Base-by-base conservation (phyloP, 2,113 vertebrate genomes). In the Pleuronectes platessa region DNA sequence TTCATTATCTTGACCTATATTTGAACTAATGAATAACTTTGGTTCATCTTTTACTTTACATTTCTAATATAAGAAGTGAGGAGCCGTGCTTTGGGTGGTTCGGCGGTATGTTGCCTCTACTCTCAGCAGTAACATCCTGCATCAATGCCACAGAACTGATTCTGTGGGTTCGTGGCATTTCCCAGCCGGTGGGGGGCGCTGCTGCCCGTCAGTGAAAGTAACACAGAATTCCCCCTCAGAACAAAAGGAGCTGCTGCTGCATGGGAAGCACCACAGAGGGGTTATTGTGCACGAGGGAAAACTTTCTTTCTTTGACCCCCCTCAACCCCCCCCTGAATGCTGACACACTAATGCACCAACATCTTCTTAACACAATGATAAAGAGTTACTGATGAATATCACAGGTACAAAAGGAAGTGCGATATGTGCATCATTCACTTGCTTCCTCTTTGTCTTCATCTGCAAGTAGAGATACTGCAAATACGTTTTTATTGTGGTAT, bases 191-290 rank as follows among this genome's bases (percentile, higher is more conserved):
- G 51, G 91, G 53, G 84, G 88, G 85, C 87, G 79, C 85, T 89
- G 79, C 74, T 78, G 81, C 15, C 20, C 54, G 21, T 56, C 24
- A 72, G 17, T 61, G 61, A 47, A 12, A 58, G 27, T 73, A 12
- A 66, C 73, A 71, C 62, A 54, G 54, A 59, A 77, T 63, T 72
- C 75, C 79, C 79, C 69, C 42, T 17, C 3, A 35, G 77, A 90
- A 92, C 90, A 89, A 93, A 90, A 91, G 87, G 68, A 74, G 79
- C 76, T 76, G 86, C 86, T 89, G 76, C 81, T 78, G 55, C 86
- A 89, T 86, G 83, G 82, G 76, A 88, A 85, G 79, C 76, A 49
- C 72, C 79, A 83, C 88, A 89, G 77, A 88, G 65, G 73, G 66
- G 23, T 86, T 82, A 86, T 89, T 92, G 84, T 90, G 86, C 63